Evolutionary conservation across 2,888 invertebrate species (phyloP), one percentile per base, ranked within the genome.

Genomic region (Cyclophora punctaria): DNA sequence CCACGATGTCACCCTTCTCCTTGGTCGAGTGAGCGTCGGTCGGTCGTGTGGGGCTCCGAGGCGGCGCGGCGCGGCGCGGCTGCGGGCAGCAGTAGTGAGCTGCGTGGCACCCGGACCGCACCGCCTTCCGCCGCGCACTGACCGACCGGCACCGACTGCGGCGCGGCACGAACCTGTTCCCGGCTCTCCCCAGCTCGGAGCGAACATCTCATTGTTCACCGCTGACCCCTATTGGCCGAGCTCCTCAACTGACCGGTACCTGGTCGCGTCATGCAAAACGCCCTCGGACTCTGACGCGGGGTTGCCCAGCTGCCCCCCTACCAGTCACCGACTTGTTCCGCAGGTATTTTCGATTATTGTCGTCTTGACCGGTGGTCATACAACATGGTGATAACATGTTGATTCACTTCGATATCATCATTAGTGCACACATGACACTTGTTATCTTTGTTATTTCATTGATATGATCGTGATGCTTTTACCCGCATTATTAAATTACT

Each of bases 1-100:
- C 67, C 60, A 64, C 66, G 69, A 72, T 85, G 82, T 83, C 83
- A 85, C 86, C 87, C 87, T 86, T 86, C 86, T 82, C 80, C 72
- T 60, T 59, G 69, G 66, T 64, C 66, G 69, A 73, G 75, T 71
- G 75, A 74, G 71, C 71, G 73, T 64, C 60, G 55, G 58, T 50
- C 60, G 63, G 65, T 67, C 69, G 73, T 64, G 73, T 64, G 75
- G 71, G 73, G 73, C 74, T 49, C 54, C 46, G 66, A 62, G 66
- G 69, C 72, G 70, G 65, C 64, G 70, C 37, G 44, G 44, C 44
- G 70, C 69, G 20, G 20, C 20, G 20, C 20, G 20, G 20, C 20
- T 20, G 66, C 50, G 62, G 66, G 63, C 69, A 68, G 80, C 86
- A 87, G 87, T 87, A 84, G 83, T 73, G 72, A 78, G 75, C 70